A percentile compares a stretch with the other conserved stretches of the same genome.
Conservation (phyloP, 2,113 vertebrate genomes). For the Chrysemys picta region DNA sequence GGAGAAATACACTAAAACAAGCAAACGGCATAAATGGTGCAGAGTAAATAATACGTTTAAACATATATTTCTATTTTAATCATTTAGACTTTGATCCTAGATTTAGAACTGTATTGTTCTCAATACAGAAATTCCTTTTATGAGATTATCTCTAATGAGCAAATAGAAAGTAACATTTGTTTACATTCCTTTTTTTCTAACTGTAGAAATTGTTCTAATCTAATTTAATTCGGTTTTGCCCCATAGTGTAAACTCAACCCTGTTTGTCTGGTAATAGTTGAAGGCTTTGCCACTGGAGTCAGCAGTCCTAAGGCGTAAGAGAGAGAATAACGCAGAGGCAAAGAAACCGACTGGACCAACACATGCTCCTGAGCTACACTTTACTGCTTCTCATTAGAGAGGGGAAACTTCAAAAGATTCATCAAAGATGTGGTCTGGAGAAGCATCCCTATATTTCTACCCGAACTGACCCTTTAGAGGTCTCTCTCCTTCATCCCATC, state of each 20-base stretch:
- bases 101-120: neutral
- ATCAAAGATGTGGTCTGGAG: neutral
- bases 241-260: neutral
- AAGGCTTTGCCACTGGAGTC: conserved; percentile 21
- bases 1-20: neutral
- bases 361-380: neutral
- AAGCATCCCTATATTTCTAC: neutral
- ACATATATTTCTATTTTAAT: neutral
- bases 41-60: neutral
- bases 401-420: neutral
- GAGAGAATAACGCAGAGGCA: neutral
- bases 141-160: conserved; percentile 23
- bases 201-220: conserved; percentile 30
- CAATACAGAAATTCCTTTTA: neutral
- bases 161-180: neutral
- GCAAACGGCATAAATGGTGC: accelerated
- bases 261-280: neutral
- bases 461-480: neutral
- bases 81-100: neutral
- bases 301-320: neutral
- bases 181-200: neutral
- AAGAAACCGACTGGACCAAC: neutral
- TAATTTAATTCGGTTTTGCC: conserved; percentile 2
- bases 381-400: neutral
- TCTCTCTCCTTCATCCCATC: neutral